Base-by-base conservation (phyloP, 2,113 vertebrate species). In the Shinisaurus crocodilurus region DNA sequence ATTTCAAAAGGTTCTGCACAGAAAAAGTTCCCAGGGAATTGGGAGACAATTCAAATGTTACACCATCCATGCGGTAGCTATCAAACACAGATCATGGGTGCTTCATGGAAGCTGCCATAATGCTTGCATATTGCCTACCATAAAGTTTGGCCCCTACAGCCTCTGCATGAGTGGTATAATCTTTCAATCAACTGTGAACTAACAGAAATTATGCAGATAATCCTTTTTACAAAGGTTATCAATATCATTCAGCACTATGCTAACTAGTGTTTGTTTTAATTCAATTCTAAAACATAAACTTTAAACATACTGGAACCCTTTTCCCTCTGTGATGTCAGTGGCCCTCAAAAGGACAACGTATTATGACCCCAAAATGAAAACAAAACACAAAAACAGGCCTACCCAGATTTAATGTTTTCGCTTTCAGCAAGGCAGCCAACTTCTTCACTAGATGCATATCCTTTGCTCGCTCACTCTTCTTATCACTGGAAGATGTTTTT, bases 401-500 rank as follows among this genome's bases (percentile, higher is more conserved):
- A 99, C 99, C 98, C 5, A 94, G 95, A 88, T 96, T 97, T 89
- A 98, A 91, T 15, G 97, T 96, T 92, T 97, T 97, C 85, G 95
- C 96, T 96, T 97, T 98, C 67, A 99, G 96, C 63, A 99, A 83
- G 40, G 97, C 75, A 27, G 96, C 96, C 82, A 99, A 95, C 89
- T 98, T 98, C 96, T 99, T 99, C 85, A 99, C 96, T 5, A 99
- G 96, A 95, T 99, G 99, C 98, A 99, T 97, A 93, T 99, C 99
- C 96, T 98, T 99, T 85, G 99, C 99, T 88, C 98, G 96, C 90
- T 99, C 99, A 23, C 99, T 99, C 96, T 99, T 99, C 96, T 99
- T 99, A 95, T 99, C 99, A 79, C 99, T 99, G 92, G 88, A 96
- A 82, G 82, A 96, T 85, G 85, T 60, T 43, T 85, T 37, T 1